phyloP scores from a whole-genome alignment of 2,888 invertebrate species.

The Coelinius sp. region DNA sequence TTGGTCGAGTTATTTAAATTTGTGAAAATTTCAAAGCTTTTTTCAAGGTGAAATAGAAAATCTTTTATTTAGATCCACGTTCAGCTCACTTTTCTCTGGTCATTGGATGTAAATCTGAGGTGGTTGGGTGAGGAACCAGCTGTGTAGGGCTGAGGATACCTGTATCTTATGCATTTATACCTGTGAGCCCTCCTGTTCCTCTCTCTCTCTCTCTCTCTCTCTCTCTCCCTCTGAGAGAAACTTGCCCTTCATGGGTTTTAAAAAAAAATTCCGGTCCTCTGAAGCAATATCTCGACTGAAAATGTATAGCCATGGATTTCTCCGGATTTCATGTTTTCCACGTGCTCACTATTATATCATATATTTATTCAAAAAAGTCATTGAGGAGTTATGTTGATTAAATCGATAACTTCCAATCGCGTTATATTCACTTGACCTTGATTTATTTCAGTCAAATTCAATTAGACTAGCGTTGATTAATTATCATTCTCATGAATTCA shows the following conservation, averaged over 20 bases:
- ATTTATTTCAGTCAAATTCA: too few relatives aligned
- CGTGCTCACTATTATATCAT: too few relatives aligned
- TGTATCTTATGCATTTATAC: background rate
- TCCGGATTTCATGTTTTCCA: too few relatives aligned
- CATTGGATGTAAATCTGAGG: background rate
- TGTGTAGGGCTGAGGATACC: background rate
- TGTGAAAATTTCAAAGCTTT: background rate
- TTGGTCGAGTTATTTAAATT: too few relatives aligned
- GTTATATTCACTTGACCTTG: too few relatives aligned
- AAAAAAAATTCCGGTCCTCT: background rate
- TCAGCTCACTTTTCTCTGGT: background rate
- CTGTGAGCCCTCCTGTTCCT: background rate
- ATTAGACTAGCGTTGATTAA: too few relatives aligned
- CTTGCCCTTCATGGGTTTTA: background rate
- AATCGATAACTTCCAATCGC: too few relatives aligned
- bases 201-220: background rate
- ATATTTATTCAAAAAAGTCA: too few relatives aligned
- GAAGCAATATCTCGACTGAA: background rate
- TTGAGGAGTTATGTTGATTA: too few relatives aligned
- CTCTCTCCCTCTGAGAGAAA: background rate
- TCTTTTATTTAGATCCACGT: background rate
- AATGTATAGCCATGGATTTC: too few relatives aligned
- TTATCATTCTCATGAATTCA: too few relatives aligned
- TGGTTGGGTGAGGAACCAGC: background rate
- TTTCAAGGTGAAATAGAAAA: background rate